phyloP scores from a whole-genome alignment of 2,113 vertebrate species.

The Gymnocephalus cernua region DNA sequence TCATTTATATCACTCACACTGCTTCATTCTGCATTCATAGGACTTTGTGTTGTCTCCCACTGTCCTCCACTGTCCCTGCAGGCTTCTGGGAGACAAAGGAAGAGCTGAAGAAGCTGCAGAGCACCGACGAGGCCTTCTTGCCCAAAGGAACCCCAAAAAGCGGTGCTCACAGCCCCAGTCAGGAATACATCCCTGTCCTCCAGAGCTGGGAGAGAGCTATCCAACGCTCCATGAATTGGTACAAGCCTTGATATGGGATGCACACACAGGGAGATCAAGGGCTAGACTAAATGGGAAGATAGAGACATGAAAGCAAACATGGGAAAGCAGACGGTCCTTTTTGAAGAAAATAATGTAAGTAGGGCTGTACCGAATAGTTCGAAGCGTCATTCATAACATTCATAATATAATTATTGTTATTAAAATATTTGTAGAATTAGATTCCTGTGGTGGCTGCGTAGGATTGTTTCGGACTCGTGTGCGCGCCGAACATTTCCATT shows the following conservation, averaged over 20 bases:
- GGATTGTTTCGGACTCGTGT: too few species aligned
- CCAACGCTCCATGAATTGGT: constrained; percentile 90
- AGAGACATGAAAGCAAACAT: background rate
- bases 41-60: background rate
- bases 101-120: constrained; percentile 90
- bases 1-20: background rate
- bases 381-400: too few species aligned
- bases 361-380: too few species aligned
- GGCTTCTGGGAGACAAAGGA: constrained; percentile 92
- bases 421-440: too few species aligned
- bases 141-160: constrained; percentile 77
- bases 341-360: background rate
- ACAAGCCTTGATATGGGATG: constrained; percentile 76
- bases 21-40: background rate
- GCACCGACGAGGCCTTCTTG: constrained; percentile 84
- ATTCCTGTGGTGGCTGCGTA: too few species aligned
- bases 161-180: background rate
- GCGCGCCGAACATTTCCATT: too few species aligned
- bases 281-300: background rate
- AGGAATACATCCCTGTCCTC: constrained; percentile 84
- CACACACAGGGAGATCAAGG: background rate
- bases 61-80: constrained; percentile 62
- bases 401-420: too few species aligned
- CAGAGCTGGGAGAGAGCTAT: constrained; percentile 91
- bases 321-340: background rate